Evolutionary conservation across 1,140 invertebrate genomes (phyloP), one percentile per base, ranked within the genome.

Genomic region (Pogonus chalceus): DNA sequence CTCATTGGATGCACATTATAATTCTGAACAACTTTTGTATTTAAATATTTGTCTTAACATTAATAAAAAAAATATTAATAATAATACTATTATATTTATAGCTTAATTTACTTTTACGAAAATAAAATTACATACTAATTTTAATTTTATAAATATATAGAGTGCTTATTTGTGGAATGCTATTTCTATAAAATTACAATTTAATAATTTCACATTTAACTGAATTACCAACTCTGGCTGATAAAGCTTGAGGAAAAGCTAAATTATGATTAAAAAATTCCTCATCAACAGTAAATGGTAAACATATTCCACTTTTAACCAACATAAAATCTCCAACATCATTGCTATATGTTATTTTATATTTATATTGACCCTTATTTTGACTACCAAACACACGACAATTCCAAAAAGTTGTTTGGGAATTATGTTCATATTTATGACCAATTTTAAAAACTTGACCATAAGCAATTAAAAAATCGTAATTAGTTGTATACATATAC

Each of bases 101-200:
- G n/a, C n/a, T n/a, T n/a, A n/a, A n/a, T n/a, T n/a, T n/a, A n/a
- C n/a, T n/a, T n/a, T n/a, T n/a, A n/a, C n/a, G n/a, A n/a, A n/a
- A n/a, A n/a, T n/a, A n/a, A n/a, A n/a, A n/a, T n/a, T n/a, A n/a
- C n/a, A n/a, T n/a, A n/a, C n/a, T n/a, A n/a, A n/a, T n/a, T n/a
- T n/a, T n/a, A n/a, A n/a, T n/a, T n/a, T n/a, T n/a, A n/a, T n/a
- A n/a, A n/a, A n/a, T n/a, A n/a, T n/a, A n/a, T n/a, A n/a, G n/a
- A n/a, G n/a, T n/a, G n/a, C n/a, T n/a, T n/a, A n/a, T n/a, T n/a
- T n/a, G n/a, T n/a, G n/a, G n/a, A n/a, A n/a, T n/a, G n/a, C n/a
- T n/a, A n/a, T n/a, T n/a, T n/a, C n/a, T n/a, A n/a, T n/a, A 18
- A 18, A 43, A 43, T 43, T 43, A 43, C 37, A 43, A 43, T 43